Conservation (phyloP, 2,797 vertebrate species). For the Lycodopsis pacificus region DNA sequence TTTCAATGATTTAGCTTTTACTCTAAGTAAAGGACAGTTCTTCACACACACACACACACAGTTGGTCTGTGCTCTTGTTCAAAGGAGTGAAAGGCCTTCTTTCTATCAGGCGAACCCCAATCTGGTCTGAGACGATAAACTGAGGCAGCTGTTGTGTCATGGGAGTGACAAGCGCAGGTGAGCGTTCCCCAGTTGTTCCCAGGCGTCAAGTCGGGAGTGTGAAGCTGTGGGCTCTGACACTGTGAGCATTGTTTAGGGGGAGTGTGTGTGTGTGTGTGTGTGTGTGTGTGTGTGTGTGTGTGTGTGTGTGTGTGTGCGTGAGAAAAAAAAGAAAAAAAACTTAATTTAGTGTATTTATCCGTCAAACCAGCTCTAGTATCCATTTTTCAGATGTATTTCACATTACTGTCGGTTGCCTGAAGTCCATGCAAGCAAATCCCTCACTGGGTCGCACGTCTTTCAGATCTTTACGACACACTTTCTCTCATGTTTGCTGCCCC, state of each 20-base stretch:
- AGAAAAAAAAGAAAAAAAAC: not conserved
- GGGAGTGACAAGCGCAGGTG: slow-evolving; percentile 82
- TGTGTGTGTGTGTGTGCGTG: not conserved
- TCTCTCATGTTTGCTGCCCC: not conserved
- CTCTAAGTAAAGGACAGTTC: not conserved
- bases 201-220: slow-evolving; percentile 40
- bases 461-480: slow-evolving; percentile 3
- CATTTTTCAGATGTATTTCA: not conserved
- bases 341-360: too few species aligned
- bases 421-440: too few species aligned
- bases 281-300: slow-evolving; percentile 15
- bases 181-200: slow-evolving; percentile 75
- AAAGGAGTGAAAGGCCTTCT: slow-evolving; percentile 36
- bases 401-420: not conserved
- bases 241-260: slow-evolving; percentile 64
- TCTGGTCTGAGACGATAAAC: slow-evolving; percentile 54
- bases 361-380: not conserved
- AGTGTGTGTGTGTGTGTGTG: not conserved
- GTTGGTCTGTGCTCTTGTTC: slow-evolving; percentile 16
- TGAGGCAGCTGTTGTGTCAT: slow-evolving; percentile 71
- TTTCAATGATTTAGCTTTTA: not conserved
- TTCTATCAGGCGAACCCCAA: slow-evolving; percentile 14
- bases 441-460: not conserved
- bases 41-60: not conserved
- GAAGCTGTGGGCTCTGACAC: slow-evolving; percentile 47